These are phyloP conservation scores for Phenganax marumi DNA, from an alignment of 92 coral and sea anemone genomes.

Conservation along the genomic window DNA sequence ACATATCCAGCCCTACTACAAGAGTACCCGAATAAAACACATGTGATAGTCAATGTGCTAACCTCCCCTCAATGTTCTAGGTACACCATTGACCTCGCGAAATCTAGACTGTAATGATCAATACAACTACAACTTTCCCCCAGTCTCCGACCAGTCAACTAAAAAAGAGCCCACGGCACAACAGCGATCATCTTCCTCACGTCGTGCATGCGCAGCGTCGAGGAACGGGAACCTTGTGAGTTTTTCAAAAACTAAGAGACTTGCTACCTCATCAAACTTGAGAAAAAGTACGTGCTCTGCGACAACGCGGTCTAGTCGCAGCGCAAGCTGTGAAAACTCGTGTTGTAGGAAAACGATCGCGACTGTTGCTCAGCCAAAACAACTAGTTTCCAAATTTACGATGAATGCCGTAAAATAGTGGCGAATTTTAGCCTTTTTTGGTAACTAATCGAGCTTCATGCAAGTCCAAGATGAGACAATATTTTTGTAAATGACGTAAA, in stretches of 20 bases:
- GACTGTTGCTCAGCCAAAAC: constrained; percentile 21
- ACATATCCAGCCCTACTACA: no score
- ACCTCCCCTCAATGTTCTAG: background rate
- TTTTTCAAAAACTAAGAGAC: background rate
- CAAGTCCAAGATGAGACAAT: background rate
- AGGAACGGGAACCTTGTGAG: background rate
- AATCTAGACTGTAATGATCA: background rate
- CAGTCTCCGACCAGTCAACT: constrained; percentile 18
- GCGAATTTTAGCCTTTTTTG: background rate
- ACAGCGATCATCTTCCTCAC: constrained; percentile 22
- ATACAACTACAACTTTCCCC: constrained; percentile 36
- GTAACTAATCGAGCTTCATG: background rate
- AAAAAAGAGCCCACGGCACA: background rate
- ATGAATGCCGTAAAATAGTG: constrained; percentile 20
- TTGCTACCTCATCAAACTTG: background rate
- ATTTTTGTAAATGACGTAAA: background rate
- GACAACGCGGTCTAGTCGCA: background rate
- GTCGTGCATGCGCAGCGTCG: constrained; percentile 4
- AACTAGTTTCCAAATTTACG: constrained; percentile 37
- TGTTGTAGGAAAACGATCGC: constrained; percentile 21
- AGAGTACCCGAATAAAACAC: no score
- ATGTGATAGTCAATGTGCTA: no score
- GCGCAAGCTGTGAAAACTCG: background rate
- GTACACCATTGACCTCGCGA: background rate
- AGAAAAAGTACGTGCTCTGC: background rate